Percentiles rank a stretch among this genome's conserved stretches.
These are phyloP conservation scores for Lycopodina hypogea DNA, from an alignment of 37 sponge, comb jelly and placozoan species.

Conservation along the genomic window DNA sequence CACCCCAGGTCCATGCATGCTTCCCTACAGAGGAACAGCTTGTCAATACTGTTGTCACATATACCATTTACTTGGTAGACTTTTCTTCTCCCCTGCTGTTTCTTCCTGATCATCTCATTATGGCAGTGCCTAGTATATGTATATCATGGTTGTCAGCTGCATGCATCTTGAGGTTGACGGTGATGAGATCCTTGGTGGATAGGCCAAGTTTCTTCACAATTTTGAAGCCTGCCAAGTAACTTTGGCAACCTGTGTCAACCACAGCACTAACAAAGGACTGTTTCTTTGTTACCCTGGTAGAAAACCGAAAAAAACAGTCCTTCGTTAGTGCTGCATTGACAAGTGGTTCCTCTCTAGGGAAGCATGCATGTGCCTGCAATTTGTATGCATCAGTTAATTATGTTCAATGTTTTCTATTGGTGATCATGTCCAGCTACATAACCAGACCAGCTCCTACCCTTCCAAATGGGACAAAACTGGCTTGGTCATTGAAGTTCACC, in stretches of 20 bases:
- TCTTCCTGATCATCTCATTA: slow-evolving; percentile 36
- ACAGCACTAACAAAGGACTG: slow-evolving; percentile 35
- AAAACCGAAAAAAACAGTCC: slow-evolving; percentile 37
- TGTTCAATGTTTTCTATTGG: too few species aligned
- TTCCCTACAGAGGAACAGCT: slow-evolving; percentile 50
- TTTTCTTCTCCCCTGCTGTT: slow-evolving; percentile 2
- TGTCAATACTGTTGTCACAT: slow-evolving; percentile 24
- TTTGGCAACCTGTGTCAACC: too few species aligned
- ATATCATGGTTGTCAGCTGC: too few species aligned
- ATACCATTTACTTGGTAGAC: slow-evolving; percentile 34
- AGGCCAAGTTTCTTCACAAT: slow-evolving; percentile 41
- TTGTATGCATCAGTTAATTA: too few species aligned
- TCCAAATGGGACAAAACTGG: too few species aligned
- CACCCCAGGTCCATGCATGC: slow-evolving; percentile 47
- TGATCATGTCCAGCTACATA: too few species aligned
- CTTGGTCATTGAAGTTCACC: too few species aligned
- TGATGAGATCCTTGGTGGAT: slow-evolving; percentile 35
- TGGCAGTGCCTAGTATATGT: slow-evolving; percentile 32
- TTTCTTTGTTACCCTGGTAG: slow-evolving; percentile 1
- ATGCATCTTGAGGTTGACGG: too few species aligned
- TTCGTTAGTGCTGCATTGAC: too few species aligned
- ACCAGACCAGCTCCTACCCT: too few species aligned
- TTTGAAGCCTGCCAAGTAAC: slow-evolving; percentile 38
- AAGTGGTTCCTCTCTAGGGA: too few species aligned
- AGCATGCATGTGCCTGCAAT: too few species aligned